These are phyloP conservation scores for Hyles vespertilio DNA, from an alignment of 1,140 invertebrate genomes.

Conservation along the genomic window DNA sequence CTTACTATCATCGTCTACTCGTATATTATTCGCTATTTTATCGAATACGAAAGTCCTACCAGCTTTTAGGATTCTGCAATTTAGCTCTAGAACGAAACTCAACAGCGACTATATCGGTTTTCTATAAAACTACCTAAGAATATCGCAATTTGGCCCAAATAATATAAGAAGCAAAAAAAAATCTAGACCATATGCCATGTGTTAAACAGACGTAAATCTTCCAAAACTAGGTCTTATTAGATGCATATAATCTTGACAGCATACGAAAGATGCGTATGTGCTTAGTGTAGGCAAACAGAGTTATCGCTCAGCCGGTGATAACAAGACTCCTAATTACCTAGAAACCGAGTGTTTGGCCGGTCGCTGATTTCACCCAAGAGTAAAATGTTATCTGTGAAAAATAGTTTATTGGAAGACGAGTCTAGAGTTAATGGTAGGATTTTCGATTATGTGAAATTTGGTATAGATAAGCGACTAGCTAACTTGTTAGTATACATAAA, in stretches of 20 bases:
- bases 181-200: background rate
- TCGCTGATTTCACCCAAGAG: background rate
- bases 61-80: too few species aligned
- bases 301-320: constrained; percentile 2
- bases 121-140: background rate
- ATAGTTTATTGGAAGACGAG: background rate
- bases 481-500: too few species aligned
- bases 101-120: too few species aligned
- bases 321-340: constrained; percentile 10
- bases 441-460: too few species aligned
- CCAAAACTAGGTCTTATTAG: background rate
- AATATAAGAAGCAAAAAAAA: background rate
- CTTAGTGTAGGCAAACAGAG: constrained; percentile 4
- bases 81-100: too few species aligned
- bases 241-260: background rate
- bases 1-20: too few species aligned
- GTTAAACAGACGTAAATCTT: background rate
- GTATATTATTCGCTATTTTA: too few species aligned
- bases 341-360: background rate
- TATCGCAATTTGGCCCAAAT: background rate
- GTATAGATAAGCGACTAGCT: too few species aligned
- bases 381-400: background rate
- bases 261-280: background rate
- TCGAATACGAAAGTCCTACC: too few species aligned
- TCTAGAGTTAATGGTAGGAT: too few species aligned